Evolutionary conservation across 64 coral and sea anemone species (phyloP).

Genomic region (Actinia tenebrosa): DNA sequence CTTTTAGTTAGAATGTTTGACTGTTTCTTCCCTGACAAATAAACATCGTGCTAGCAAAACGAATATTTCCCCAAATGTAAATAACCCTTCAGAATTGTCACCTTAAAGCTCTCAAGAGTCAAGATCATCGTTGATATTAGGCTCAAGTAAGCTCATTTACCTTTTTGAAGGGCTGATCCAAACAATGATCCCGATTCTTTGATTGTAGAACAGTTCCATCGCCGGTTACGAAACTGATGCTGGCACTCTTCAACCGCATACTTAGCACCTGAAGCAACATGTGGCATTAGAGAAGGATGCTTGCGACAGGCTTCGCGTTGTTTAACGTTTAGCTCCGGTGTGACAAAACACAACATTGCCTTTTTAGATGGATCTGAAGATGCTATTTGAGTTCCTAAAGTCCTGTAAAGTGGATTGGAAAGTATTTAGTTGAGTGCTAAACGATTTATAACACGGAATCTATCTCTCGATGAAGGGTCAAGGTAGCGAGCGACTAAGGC

Average conservation of each 20-base stretch:
- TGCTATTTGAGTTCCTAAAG: conserved; percentile 78
- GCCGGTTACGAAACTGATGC: conserved; percentile 68
- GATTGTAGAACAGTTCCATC: conserved; percentile 86
- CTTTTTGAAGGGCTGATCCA: conserved; percentile 61
- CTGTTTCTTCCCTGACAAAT: conserved; percentile 24
- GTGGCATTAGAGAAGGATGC: conserved; percentile 69
- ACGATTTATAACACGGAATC: conserved; percentile 12
- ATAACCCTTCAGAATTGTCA: conserved; percentile 55
- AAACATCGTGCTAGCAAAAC: conserved; percentile 44
- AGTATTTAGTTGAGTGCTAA: neutral
- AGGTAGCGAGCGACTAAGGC: conserved; percentile 7
- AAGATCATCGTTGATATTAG: conserved; percentile 27
- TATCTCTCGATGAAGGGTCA: neutral
- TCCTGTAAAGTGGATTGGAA: conserved; percentile 48
- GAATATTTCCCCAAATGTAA: conserved; percentile 42
- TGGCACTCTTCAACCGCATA: conserved; percentile 73
- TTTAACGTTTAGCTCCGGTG: conserved; percentile 72
- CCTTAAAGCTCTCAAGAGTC: conserved; percentile 22
- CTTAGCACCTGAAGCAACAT: conserved; percentile 70
- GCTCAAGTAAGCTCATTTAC: conserved; percentile 41
- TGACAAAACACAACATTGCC: conserved; percentile 70
- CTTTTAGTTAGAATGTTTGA: neutral
- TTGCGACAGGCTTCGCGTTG: conserved; percentile 69
- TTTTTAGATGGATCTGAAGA: conserved; percentile 79
- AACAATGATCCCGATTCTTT: conserved; percentile 79